A percentile compares a stretch with the other conserved stretches of the same genome.
These are phyloP conservation scores for Anoncus sp. DNA, from an alignment of 2,888 invertebrate genomes.

Conservation along the genomic window DNA sequence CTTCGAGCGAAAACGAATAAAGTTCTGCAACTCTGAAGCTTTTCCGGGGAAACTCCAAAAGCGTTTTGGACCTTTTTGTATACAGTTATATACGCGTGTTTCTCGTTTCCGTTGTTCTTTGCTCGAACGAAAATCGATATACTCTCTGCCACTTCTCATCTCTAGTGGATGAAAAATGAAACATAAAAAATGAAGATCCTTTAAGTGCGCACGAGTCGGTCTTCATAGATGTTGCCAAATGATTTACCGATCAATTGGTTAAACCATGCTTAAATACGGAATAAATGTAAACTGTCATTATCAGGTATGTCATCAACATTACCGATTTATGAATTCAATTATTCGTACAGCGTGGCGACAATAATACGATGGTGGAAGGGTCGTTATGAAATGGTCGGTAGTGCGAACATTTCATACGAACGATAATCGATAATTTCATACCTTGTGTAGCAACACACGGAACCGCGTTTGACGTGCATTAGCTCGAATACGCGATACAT, in stretches of 20 bases:
- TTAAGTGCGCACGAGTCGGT: conserved; percentile 19
- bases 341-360: conserved; percentile 20
- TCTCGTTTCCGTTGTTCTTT: conserved; percentile 44
- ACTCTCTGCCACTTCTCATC: conserved; percentile 50
- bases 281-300: conserved; percentile 15
- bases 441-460: conserved; percentile 27
- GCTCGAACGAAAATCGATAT: conserved; percentile 54
- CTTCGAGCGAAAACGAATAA: conserved; percentile 57
- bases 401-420: conserved; percentile 30
- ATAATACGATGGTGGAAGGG: conserved; percentile 35
- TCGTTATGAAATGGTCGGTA: conserved; percentile 12
- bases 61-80: conserved; percentile 25
- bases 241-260: conserved; percentile 33
- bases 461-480: conserved; percentile 40
- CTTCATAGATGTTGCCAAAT: conserved; percentile 30
- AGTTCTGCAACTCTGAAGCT: conserved; percentile 57
- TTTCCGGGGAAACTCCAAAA: conserved; percentile 49
- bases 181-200: conserved; percentile 34
- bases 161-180: conserved; percentile 18
- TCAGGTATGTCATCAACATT: conserved; percentile 2
- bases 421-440: conserved; percentile 56
- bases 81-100: not conserved
- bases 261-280: conserved; percentile 27
- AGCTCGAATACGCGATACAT: conserved; percentile 41
- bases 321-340: conserved; percentile 17